Evolutionary conservation across 2,797 vertebrate species (phyloP), one percentile per base, ranked within the genome.

Genomic region (Myotis findleyi): DNA sequence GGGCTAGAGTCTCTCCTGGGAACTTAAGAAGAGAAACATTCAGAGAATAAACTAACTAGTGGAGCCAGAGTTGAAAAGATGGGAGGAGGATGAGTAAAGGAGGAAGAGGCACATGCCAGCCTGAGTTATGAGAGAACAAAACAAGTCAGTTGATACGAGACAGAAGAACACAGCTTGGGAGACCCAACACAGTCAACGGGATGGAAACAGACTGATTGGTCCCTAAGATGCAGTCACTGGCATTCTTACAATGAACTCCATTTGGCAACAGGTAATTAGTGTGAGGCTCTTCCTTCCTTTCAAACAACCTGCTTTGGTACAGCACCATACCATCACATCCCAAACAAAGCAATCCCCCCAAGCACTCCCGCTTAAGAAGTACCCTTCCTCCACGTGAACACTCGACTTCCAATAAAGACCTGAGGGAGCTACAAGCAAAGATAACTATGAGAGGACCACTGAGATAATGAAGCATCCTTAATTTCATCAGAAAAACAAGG

Each of bases 401-500:
- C 38, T 73, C 21, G 38, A 44, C 41, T 57, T 89, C 21, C 18
- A 87, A 71, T 72, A 79, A 69, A 77, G 44, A 10, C 44, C 44
- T 44, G 44, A 44, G 16, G 9, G 13, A 38, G 10, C 53, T 75
- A 57, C 1, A 25, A 47, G 9, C 53, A 90, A 84, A 80, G 12
- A 12, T 23, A 90, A 75, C 11, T 93, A 83, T 92, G 87, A 36
- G 25, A 79, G 57, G 27, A 64, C 14, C 38, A 66, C 7, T 20
- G 25, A 92, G 47, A 64, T 57, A 72, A 95, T 69, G 69, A 73
- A 93, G 36, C 92, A 57, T 80, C 59, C n/a, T 49, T 0, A 41
- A 27, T 49, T 87, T 90, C 27, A 72, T 81, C 8, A 83, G 75
- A 84, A 93, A 93, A 76, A 87, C 21, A 64, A 81, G 36, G 12